Evolutionary conservation across 2,113 vertebrate species (phyloP).

Genomic region (Nothobranchius furzeri): DNA sequence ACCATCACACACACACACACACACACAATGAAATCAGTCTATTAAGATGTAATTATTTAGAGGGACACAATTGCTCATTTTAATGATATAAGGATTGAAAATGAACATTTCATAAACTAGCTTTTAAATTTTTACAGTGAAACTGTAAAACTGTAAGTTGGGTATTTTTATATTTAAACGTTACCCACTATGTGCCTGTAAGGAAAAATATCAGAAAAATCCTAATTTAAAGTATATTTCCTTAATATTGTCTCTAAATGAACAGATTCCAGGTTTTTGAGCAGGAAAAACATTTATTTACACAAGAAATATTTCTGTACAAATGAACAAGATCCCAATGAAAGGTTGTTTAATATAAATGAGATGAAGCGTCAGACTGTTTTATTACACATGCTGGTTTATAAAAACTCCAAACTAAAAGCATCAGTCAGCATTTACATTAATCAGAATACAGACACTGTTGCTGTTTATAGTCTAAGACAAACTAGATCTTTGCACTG

Average conservation of each 20-base stretch:
- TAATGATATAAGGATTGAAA: neutral
- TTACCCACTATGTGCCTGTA: neutral
- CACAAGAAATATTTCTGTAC: conserved; percentile 12
- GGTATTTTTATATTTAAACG: neutral
- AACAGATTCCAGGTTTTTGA: neutral
- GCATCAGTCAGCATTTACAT: too few relatives aligned
- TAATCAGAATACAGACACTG: too few relatives aligned
- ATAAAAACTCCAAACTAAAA: too few relatives aligned
- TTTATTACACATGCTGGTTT: too few relatives aligned
- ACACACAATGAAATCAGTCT: neutral
- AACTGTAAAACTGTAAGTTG: neutral
- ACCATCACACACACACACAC: conserved; percentile 31
- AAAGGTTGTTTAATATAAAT: too few relatives aligned
- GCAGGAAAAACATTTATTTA: conserved; percentile 51
- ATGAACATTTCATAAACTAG: neutral
- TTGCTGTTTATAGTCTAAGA: too few relatives aligned
- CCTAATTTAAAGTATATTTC: too few relatives aligned
- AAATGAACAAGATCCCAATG: too few relatives aligned
- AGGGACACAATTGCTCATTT: neutral
- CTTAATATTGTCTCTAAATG: neutral
- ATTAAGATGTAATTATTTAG: neutral
- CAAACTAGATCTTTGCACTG: too few relatives aligned
- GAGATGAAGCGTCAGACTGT: too few relatives aligned
- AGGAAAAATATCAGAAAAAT: neutral
- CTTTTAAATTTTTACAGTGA: neutral